Evolutionary conservation across 2,113 vertebrate genomes (phyloP).

Genomic region (Puma concolor): DNA sequence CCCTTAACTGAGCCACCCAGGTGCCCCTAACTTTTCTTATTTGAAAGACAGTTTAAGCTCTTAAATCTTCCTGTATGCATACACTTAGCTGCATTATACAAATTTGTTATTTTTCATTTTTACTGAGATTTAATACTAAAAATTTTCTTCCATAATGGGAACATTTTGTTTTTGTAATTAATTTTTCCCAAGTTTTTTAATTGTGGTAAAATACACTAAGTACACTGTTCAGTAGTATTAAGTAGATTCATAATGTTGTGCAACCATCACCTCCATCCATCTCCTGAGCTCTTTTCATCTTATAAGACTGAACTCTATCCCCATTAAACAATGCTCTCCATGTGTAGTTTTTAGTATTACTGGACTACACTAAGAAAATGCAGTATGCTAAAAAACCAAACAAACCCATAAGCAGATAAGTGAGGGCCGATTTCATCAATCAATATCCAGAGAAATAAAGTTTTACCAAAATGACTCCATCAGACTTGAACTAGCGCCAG

Average conservation of each 20-base stretch:
- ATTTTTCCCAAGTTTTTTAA: background rate
- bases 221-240: background rate
- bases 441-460: background rate
- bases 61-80: background rate
- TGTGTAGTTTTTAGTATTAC: background rate
- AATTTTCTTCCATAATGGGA: conserved; percentile 6
- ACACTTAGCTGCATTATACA: background rate
- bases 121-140: background rate
- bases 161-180: background rate
- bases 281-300: background rate
- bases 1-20: no score
- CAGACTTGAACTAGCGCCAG: conserved; percentile 91
- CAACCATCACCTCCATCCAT: background rate
- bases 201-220: background rate
- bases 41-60: background rate
- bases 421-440: background rate
- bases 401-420: background rate
- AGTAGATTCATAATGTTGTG: background rate
- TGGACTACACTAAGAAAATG: background rate
- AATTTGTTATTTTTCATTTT: background rate
- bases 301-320: background rate
- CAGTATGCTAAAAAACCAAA: background rate
- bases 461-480: conserved; percentile 96
- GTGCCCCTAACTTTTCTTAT: background rate
- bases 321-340: background rate